Evolutionary conservation across 2,113 vertebrate genomes (phyloP).

Genomic region (Oreotragus oreotragus): DNA sequence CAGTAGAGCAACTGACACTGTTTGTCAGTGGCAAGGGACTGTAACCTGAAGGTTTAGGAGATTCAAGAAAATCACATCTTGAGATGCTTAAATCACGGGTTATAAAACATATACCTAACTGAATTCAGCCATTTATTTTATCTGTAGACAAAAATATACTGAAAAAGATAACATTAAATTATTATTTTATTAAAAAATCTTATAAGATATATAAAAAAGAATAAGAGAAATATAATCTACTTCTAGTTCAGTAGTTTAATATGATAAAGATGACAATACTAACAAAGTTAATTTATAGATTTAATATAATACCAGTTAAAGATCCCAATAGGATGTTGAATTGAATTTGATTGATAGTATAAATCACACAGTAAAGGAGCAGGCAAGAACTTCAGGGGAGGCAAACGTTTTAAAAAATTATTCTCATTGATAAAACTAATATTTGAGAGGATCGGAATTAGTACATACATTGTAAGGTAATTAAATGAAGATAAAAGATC

Average conservation of each 20-base stretch:
- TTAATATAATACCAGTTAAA: conserved; percentile 31
- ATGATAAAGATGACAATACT: conserved; percentile 21
- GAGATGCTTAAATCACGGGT: conserved; percentile 22
- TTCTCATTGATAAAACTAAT: conserved; percentile 25
- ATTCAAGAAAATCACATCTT: background rate
- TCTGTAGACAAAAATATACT: conserved; percentile 32
- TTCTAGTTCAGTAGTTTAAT: conserved; percentile 7
- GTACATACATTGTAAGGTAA: background rate
- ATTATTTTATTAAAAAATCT: conserved; percentile 27
- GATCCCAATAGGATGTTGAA: background rate
- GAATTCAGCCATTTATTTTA: conserved; percentile 34
- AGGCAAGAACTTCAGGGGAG: background rate
- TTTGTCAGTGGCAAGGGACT: background rate
- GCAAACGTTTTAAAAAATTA: background rate
- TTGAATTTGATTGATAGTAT: conserved; percentile 24
- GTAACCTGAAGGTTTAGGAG: background rate
- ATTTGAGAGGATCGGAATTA: conserved; percentile 24
- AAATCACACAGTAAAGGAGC: conserved; percentile 36
- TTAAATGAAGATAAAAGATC: background rate
- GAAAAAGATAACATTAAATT: conserved; percentile 20
- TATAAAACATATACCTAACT: conserved; percentile 2
- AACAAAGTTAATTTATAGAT: conserved; percentile 43
- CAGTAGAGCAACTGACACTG: background rate
- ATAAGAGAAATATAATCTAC: background rate
- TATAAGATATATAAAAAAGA: background rate